Evolutionary conservation across 2,888 invertebrate species (phyloP), one percentile per base, ranked within the genome.

Genomic region (Oscheius myriophilus): DNA sequence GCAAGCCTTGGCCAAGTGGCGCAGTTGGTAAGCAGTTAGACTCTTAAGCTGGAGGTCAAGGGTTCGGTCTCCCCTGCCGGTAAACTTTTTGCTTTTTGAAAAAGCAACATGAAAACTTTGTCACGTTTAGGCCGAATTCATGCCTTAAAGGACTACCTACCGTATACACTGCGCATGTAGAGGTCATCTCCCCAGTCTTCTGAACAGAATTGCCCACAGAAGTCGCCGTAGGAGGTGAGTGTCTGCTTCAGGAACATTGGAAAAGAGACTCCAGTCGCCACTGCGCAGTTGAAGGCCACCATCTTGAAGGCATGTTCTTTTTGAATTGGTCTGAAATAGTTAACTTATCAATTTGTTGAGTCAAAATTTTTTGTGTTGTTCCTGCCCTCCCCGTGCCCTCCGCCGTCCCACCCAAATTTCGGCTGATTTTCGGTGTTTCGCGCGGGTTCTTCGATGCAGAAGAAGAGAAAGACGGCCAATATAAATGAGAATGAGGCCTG

Each of bases 171-270:
- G 45, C 78, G 33, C 54, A 67, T 64, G 18, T 71, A 61, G 0
- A 59, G 59, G 39, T 78, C 77, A 16, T 72, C 65, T 46, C 76
- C 82, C 85, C 85, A 85, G 63, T 82, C 76, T 64, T 85, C 85
- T 9, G 81, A 65, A 69, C 85, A 85, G 67, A 83, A 83, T 42
- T 81, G 70, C 2, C 78, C 79, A 23, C 80, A 80, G 54, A 72
- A 80, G 25, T 75, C 53, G 21, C 58, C 39, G 39, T 71, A 78
- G 18, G 41, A 11, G 18, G 71, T 63, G 16, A 80, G 66, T 45
- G 71, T 71, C 46, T 82, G 81, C 53, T 82, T 80, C 59, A 85
- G 64, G 49, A 80, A 79, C 72, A 85, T 79, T 7, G 85, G 85
- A 2, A 81, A 62, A 0, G 84, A 81, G n/a, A 84, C 72, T 26